These are phyloP conservation scores for Danaus chrysippus DNA, from an alignment of 2,888 invertebrate species.

Conservation along the genomic window DNA sequence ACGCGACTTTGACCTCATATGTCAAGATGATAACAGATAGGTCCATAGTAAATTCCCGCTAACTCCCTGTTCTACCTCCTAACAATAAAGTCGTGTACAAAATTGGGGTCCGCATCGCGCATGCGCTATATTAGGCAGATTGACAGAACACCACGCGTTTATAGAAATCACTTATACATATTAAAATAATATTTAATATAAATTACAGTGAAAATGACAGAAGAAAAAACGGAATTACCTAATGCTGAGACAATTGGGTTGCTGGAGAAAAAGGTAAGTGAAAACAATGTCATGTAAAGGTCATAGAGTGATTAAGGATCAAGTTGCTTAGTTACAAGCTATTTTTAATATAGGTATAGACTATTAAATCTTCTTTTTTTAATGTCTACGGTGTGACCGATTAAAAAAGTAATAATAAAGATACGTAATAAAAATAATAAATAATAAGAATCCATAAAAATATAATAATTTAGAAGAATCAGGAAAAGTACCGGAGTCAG, in stretches of 20 bases:
- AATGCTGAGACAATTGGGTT: conserved; percentile 62
- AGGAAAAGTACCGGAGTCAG: no score
- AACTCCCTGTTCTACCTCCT: conserved; percentile 12
- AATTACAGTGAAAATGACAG: conserved; percentile 46
- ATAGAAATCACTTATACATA: conserved; percentile 14
- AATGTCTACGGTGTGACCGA: background rate
- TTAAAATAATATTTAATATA: conserved; percentile 14
- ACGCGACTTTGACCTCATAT: conserved; percentile 8
- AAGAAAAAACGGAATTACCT: conserved; percentile 40
- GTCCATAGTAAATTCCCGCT: conserved; percentile 8
- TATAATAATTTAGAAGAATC: no score
- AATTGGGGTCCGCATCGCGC: conserved; percentile 25
- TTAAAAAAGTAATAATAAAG: background rate
- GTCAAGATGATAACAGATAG: conserved; percentile 13
- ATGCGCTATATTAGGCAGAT: conserved; percentile 27
- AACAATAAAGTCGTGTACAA: conserved; percentile 10
- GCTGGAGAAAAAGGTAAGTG: conserved; percentile 65
- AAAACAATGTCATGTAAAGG: conserved; percentile 61
- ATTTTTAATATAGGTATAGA: background rate
- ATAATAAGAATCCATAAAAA: no score
- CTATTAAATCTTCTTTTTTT: conserved; percentile 10
- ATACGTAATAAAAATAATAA: no score
- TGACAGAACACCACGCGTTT: conserved; percentile 23
- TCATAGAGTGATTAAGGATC: conserved; percentile 37
- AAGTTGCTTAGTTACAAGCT: background rate